Base-by-base conservation (phyloP, 1,140 invertebrate genomes). In the Nomia melanderi region DNA sequence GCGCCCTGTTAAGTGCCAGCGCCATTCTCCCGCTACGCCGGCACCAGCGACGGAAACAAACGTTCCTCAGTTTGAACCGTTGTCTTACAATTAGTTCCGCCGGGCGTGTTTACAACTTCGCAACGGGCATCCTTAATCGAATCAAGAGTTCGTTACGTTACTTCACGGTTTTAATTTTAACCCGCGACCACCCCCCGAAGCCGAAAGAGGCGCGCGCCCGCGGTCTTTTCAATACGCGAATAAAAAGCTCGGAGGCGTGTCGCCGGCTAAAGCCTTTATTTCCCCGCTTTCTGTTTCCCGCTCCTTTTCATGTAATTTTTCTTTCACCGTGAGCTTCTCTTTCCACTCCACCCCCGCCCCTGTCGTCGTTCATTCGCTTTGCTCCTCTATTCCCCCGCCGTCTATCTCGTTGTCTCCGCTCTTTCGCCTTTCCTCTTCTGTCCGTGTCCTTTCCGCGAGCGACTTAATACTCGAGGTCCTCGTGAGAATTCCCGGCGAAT, bases 401-500 rank as follows among this genome's bases (percentile, higher is more conserved):
- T 29, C 57, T n/a, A n/a, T 11, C 50, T 8, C 25, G 12, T 23
- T 36, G 1, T 23, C 29, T 14, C 47, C 17, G 27, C 5, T 12
- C 5, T 12, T 23, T 14, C 1, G 20, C 5, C 17, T 25, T 17
- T 14, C 20, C 12, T 14, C 5, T n/a, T 1, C 57, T 14, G 14
- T 25, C 14, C 12, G 9, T 60, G 57, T 20, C 31, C 44, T 7
- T n/a, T 14, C 41, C 23, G 27, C 65, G 66, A 53, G 60, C 33
- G 57, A 63, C 69, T 83, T 74, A 82, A 82, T 78, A 82, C 79
- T 39, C 25, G 44, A 66, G 44, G 31, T 54, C 53, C 81, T 70
- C 59, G 53, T n/a, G 75, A 82, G 69, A 82, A 78, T 78, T 83
- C 41, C 25, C 75, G 57, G 31, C 47, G 62, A 78, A 65, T 39